Conservation (phyloP, 2,888 invertebrate genomes). For the Meteorus cinctellus region DNA sequence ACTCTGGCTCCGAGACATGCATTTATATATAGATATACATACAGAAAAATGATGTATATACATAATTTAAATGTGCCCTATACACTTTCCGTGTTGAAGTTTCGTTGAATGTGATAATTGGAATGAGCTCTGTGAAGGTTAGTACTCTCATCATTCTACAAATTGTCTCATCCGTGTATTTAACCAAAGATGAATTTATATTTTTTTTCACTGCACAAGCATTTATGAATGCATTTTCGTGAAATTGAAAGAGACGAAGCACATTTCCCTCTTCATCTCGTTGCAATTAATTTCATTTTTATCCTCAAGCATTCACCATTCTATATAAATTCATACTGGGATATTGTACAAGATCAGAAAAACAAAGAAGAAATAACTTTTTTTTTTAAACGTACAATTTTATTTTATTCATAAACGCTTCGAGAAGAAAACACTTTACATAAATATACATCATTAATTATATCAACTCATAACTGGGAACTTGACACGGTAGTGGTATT, state of each 20-base stretch:
- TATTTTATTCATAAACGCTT: background rate
- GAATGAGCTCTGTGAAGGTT: slow-evolving; percentile 45
- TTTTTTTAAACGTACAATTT: background rate
- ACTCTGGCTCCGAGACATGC: slow-evolving; percentile 34
- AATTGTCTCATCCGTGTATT: slow-evolving; percentile 40
- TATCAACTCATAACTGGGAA: slow-evolving; percentile 27
- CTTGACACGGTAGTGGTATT: slow-evolving; percentile 56
- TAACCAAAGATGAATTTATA: slow-evolving; percentile 38
- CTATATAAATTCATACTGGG: background rate
- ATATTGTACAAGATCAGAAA: background rate
- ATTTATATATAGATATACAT: slow-evolving; percentile 48
- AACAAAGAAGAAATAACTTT: slow-evolving; percentile 2
- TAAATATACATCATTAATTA: slow-evolving; percentile 12
- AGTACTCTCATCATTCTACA: slow-evolving; percentile 23
- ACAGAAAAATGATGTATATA: slow-evolving; percentile 38
- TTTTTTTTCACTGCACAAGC: background rate
- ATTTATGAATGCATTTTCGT: slow-evolving; percentile 1
- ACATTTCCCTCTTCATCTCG: background rate
- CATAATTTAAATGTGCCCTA: slow-evolving; percentile 52
- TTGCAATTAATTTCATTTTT: slow-evolving; percentile 3
- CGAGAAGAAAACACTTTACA: background rate
- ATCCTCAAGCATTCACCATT: background rate
- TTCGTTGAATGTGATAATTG: slow-evolving; percentile 56
- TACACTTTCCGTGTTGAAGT: slow-evolving; percentile 57
- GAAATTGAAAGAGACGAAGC: background rate